Evolutionary conservation across 2,888 invertebrate genomes (phyloP), one percentile per base, ranked within the genome.

Genomic region (Drosophila tripunctata): DNA sequence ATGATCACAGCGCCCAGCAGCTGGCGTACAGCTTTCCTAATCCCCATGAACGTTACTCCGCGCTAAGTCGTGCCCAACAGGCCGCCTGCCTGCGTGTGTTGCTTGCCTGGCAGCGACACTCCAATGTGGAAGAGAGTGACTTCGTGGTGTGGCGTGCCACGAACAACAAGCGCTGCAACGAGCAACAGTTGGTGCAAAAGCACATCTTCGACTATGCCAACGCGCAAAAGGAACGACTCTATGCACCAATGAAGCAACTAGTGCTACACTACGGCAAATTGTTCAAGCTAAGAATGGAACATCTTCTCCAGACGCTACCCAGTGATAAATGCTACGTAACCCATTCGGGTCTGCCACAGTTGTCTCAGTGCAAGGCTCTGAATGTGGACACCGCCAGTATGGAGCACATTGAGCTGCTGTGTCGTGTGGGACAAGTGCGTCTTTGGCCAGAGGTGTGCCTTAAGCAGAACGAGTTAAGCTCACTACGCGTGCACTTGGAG

Each of bases 301-400:
- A 47, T 3, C 24, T 89, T 1, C 27, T 76, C n/a, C 17, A 52
- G 0, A 48, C 38, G 1, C 35, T 80, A 6, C 48, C 57, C 1
- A 63, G 80, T 14, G 50, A 41, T 1, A 47, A n/a, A n/a, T n/a
- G 56, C 3, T 90, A 86, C 30, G 66, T 78, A 12, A 88, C 90
- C 3, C 58, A 81, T 19, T 74, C 78, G 0, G 91, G 91, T 0
- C 52, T 90, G 1, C 90, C 90, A 0, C 76, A 83, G n/a, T 64
- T 90, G 2, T 38, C 60, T 0, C 55, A 72, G 2, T 88, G 82
- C 54, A 82, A 75, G 1, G 68, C 61, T 15, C 14, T 61, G 0
- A 72, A 72, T 21, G 58, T 63, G 2, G 47, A 63, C 0, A 36
- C 22, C 1, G 84, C 75, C 4, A 51, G 50, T 3, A 74, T 91